phyloP scores from a whole-genome alignment of 2,113 vertebrate species.

The Thunnus thynnus region DNA sequence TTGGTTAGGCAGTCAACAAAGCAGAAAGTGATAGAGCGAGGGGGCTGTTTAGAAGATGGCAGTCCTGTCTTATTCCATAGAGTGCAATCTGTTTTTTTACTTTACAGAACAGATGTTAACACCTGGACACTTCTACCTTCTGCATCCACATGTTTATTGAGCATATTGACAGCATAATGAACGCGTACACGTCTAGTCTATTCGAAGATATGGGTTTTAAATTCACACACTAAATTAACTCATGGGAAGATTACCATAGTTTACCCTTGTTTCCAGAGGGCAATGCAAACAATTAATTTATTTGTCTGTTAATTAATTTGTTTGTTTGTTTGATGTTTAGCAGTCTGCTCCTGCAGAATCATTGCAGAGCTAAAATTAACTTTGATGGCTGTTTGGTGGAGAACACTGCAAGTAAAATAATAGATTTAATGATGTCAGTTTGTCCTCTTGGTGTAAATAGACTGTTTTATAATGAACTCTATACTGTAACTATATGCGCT shows the following conservation, averaged over 20 bases:
- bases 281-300: not conserved
- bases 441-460: not conserved
- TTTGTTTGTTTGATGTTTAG: conserved; percentile 43
- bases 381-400: not conserved
- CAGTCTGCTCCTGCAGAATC: not conserved
- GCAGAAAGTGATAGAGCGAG: conserved; percentile 32
- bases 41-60: conserved; percentile 7
- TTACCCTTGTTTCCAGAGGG: conserved; percentile 23
- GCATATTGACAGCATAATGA: not conserved
- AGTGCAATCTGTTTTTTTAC: conserved; percentile 22
- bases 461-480: not conserved
- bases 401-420: conserved; percentile 2
- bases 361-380: not conserved
- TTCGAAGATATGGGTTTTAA: not conserved
- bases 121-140: not conserved
- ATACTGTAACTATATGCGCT: not conserved
- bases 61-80: conserved; percentile 33
- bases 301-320: conserved; percentile 33
- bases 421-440: conserved; percentile 3
- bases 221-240: not conserved
- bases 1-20: conserved; percentile 60
- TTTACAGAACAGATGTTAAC: conserved; percentile 49
- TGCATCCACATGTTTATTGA: conserved; percentile 6
- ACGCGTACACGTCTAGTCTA: not conserved
- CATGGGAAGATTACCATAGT: not conserved